A percentile compares a stretch with the other conserved stretches of the same genome.
Evolutionary conservation across 1,140 invertebrate species (phyloP).

Genomic region (Myzus persicae): DNA sequence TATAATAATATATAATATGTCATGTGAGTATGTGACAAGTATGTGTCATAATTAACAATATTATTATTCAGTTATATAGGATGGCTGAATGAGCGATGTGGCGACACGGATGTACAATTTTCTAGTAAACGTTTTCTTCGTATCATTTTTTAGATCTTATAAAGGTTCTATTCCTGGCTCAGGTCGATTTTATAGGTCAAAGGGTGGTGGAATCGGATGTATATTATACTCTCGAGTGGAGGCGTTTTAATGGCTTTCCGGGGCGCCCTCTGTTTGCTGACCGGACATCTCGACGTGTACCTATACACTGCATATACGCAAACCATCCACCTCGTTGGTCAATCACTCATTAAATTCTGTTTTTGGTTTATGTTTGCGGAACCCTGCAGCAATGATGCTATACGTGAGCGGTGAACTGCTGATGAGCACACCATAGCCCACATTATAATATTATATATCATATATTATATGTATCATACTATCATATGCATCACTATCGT

Average conservation of each 20-base stretch:
- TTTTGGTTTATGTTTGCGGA: not conserved
- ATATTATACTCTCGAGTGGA: not conserved
- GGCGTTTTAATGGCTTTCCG: constrained; percentile 1
- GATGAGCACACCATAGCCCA: not conserved
- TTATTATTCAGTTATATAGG: not conserved
- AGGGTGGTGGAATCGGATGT: not conserved
- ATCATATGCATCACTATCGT: not conserved
- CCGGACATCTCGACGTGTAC: not conserved
- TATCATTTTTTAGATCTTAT: constrained; percentile 11
- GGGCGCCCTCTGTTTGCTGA: constrained; percentile 14
- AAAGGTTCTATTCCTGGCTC: not conserved
- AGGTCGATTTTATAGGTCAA: constrained; percentile 35
- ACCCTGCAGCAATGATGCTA: not conserved
- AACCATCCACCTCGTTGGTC: not conserved
- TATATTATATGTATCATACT: no score
- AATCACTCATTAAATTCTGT: constrained; percentile 13
- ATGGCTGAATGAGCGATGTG: not conserved
- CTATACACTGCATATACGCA: not conserved
- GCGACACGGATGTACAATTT: not conserved
- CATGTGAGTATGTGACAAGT: not conserved
- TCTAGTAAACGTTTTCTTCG: not conserved
- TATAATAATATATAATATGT: not conserved
- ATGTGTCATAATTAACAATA: no score
- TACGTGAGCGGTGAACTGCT: not conserved
- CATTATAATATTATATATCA: not conserved